phyloP scores from a whole-genome alignment of 2,113 vertebrate genomes.

The Phalacrocorax brasilianus region DNA sequence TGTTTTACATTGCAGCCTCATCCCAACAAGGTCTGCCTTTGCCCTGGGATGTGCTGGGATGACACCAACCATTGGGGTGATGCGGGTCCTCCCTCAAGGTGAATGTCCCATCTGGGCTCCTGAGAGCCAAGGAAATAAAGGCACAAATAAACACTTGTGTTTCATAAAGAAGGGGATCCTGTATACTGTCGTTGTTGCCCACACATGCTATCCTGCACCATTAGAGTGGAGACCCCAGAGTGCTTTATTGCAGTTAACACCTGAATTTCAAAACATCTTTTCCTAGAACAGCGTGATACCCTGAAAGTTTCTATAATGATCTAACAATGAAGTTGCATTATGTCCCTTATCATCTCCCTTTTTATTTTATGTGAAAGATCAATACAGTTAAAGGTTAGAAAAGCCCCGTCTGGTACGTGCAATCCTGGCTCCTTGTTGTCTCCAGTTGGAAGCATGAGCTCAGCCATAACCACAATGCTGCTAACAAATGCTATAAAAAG shows the following conservation, averaged over 20 bases:
- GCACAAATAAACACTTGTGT: background rate
- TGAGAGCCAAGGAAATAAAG: background rate
- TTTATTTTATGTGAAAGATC: background rate
- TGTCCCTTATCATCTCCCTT: background rate
- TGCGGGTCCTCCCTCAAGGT: background rate
- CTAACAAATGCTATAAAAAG: slow-evolving; percentile 15
- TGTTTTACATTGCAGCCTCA: background rate
- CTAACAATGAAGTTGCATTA: background rate
- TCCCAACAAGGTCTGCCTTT: background rate
- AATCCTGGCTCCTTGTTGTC: background rate
- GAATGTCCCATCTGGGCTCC: background rate
- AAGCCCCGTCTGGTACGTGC: background rate
- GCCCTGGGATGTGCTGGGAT: background rate
- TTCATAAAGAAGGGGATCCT: background rate
- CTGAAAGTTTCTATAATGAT: background rate
- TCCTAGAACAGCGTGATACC: background rate
- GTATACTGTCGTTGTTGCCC: background rate
- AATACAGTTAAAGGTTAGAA: slow-evolving; percentile 6
- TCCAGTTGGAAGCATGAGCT: background rate
- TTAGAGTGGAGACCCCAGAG: background rate
- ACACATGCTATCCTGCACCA: background rate
- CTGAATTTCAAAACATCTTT: background rate
- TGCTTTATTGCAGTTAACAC: background rate
- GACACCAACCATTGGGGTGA: background rate
- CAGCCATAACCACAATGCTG: background rate